Evolutionary conservation across 2,797 vertebrate species (phyloP), one percentile per base, ranked within the genome.

Genomic region (Neosilurus hyrtlii): DNA sequence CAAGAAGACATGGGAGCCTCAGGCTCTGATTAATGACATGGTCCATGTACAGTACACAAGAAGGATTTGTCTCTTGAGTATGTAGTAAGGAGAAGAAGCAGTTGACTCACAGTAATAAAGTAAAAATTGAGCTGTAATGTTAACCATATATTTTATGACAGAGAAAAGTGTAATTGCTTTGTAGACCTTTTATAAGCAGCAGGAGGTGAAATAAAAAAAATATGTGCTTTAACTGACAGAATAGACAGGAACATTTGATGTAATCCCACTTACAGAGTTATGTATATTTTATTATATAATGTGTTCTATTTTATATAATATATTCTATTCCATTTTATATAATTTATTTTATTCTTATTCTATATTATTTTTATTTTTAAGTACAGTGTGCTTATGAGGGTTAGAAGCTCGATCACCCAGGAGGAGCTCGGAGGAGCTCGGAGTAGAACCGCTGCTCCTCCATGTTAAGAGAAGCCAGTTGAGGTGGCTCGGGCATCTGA

Each of bases 11-110:
- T 71, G 62, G 71, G 68, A 81, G 82, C 88, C 86, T 83, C 56
- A 3, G 87, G 83, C 76, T 86, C 83, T 87, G 81, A 84, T 90
- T 89, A 87, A 85, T 86, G 86, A 89, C 84, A 82, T 82, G 80
- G 51, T 86, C 77, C 51, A 67, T 16, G 78, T 76, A 77, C 62
- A 86, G 78, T 76, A 77, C 56, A 86, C 75, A 56, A 81, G 78
- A 75, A 85, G 82, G 79, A 82, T 86, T 85, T 70, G 66, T 81
- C 85, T 81, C 81, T 84, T 65, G 80, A 86, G 83, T 80, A 82
- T 86, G 81, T 80, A 80, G 82, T 67, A 63, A 66, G 80, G 56
- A 83, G 85, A 79, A 68, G 59, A 59, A 54, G 52, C 81, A 79
- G 80, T 82, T 61, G 81, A 73, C 75, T 79, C 84, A 59, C 61